Percentiles rank a stretch among this genome's conserved stretches.
These are phyloP conservation scores for Notoglanidium macrostoma DNA, from an alignment of 2,797 vertebrate species.

Conservation along the genomic window DNA sequence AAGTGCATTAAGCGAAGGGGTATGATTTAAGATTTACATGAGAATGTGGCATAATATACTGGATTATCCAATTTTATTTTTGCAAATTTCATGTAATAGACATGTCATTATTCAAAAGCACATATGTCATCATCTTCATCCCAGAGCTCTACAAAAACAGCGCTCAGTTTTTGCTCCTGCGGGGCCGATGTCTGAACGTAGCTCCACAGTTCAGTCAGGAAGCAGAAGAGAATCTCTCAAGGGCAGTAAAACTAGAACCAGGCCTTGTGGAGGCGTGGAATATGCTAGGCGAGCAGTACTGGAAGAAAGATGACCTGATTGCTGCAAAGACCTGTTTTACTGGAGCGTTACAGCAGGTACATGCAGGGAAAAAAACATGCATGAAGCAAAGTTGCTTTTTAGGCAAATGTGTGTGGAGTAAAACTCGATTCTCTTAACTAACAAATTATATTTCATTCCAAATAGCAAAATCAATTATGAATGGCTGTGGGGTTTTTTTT, in stretches of 20 bases:
- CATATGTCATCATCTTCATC: not conserved
- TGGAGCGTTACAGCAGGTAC: conserved; percentile 86
- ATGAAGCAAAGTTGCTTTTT: not conserved
- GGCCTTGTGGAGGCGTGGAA: conserved; percentile 89
- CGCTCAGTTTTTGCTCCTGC: conserved; percentile 81
- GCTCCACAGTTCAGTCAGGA: conserved; percentile 74
- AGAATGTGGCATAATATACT: not conserved
- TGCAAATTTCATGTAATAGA: not conserved
- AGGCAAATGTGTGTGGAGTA: not conserved
- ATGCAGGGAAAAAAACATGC: not conserved
- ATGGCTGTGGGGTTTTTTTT: conserved; percentile 1
- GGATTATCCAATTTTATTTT: not conserved
- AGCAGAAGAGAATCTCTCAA: conserved; percentile 84
- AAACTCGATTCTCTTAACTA: not conserved
- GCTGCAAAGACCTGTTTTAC: conserved; percentile 88
- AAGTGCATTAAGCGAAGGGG: not conserved
- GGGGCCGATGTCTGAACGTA: conserved; percentile 83
- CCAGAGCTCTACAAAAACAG: conserved; percentile 76
- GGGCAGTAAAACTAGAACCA: conserved; percentile 88
- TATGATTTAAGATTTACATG: not conserved
- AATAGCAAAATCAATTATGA: not conserved
- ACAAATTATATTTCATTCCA: not conserved
- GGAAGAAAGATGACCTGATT: conserved; percentile 86
- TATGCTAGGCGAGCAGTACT: conserved; percentile 89
- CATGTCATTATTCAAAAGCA: not conserved